A percentile compares a stretch with the other conserved stretches of the same genome.
These are phyloP conservation scores for Lypha dubia DNA, from an alignment of 2,888 invertebrate species.

Conservation along the genomic window DNA sequence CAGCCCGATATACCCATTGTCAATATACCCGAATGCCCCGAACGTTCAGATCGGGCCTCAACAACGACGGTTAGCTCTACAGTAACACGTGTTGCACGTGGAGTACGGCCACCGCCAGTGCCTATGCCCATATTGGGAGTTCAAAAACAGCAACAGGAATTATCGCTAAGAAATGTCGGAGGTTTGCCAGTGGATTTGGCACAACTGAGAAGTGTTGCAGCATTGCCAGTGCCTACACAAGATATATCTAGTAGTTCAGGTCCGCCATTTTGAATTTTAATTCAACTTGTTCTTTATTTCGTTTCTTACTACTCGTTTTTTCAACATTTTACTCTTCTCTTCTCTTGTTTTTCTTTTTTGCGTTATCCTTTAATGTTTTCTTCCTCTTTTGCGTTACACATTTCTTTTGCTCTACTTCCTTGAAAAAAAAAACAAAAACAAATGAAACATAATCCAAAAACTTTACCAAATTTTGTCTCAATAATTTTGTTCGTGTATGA, in stretches of 20 bases:
- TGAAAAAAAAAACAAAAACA: neutral
- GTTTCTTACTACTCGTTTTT: slow-evolving; percentile 39
- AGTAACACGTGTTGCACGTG: slow-evolving; percentile 78
- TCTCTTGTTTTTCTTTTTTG: slow-evolving; percentile 31
- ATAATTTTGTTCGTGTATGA: slow-evolving; percentile 17
- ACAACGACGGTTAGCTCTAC: slow-evolving; percentile 72
- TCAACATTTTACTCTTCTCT: slow-evolving; percentile 27
- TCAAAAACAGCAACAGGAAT: slow-evolving; percentile 82
- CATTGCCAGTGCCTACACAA: slow-evolving; percentile 84
- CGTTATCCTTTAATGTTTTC: slow-evolving; percentile 31
- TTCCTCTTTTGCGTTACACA: slow-evolving; percentile 15
- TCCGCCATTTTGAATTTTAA: slow-evolving; percentile 79
- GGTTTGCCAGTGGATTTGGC: slow-evolving; percentile 82
- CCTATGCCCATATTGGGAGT: slow-evolving; percentile 81
- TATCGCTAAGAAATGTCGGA: slow-evolving; percentile 80
- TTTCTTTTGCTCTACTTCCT: slow-evolving; percentile 16
- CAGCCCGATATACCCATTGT: slow-evolving; percentile 81
- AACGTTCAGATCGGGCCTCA: slow-evolving; percentile 74
- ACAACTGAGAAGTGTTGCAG: slow-evolving; percentile 80
- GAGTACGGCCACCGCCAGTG: slow-evolving; percentile 80
- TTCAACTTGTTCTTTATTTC: slow-evolving; percentile 41
- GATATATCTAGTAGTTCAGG: slow-evolving; percentile 84
- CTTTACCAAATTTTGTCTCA: neutral
- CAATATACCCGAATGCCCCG: slow-evolving; percentile 82
- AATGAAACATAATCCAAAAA: no score